Conservation (phyloP, 2,888 invertebrate genomes). For the Acanthoscelides obtectus region DNA sequence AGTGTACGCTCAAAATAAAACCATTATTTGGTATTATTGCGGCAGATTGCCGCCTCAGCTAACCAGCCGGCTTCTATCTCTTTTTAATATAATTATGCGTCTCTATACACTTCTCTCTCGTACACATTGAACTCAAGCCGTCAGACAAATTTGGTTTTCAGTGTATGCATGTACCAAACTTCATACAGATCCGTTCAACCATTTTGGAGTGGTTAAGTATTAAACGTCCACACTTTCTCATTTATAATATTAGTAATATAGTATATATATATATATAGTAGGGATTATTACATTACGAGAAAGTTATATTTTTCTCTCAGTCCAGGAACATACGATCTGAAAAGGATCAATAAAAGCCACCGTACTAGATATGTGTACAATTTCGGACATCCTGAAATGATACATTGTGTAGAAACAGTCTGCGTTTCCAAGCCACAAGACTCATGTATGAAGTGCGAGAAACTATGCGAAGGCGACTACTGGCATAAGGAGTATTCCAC, state of each 20-base stretch:
- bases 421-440: conserved; percentile 45
- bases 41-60: too few relatives aligned
- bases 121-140: too few relatives aligned
- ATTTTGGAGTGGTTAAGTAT: too few relatives aligned
- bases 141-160: too few relatives aligned
- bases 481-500: conserved; percentile 45
- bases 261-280: not conserved
- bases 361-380: conserved; percentile 43
- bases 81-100: not conserved
- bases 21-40: too few relatives aligned
- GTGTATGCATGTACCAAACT: too few relatives aligned
- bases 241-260: not conserved
- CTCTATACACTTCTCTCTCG: too few relatives aligned
- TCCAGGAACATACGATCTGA: conserved; percentile 35
- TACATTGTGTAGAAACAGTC: conserved; percentile 46
- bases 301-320: conserved; percentile 23
- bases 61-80: too few relatives aligned
- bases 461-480: conserved; percentile 48
- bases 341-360: conserved; percentile 26
- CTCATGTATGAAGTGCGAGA: conserved; percentile 44
- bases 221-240: too few relatives aligned
- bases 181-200: too few relatives aligned
- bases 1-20: too few relatives aligned
- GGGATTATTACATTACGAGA: not conserved
- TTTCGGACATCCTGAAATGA: conserved; percentile 45